These are phyloP conservation scores for Parnassius glacialis DNA, from an alignment of 2,888 invertebrate genomes.

Conservation along the genomic window DNA sequence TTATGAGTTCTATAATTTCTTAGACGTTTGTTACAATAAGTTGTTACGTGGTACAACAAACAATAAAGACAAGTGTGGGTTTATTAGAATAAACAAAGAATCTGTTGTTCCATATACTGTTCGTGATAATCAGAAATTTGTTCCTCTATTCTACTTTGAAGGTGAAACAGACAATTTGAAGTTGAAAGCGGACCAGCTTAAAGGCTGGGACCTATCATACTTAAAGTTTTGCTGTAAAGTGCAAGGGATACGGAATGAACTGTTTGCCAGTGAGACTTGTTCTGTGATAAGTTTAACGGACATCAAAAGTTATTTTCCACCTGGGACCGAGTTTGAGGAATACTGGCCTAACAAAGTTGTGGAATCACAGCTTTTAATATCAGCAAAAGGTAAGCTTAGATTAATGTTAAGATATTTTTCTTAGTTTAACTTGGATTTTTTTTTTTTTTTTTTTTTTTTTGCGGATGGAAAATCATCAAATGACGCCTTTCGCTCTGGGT, in stretches of 20 bases:
- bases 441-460: too few species aligned
- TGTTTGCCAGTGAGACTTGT: conserved; percentile 94
- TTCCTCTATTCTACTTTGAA: conserved; percentile 93
- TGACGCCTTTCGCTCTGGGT: too few species aligned
- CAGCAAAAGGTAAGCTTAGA: conserved; percentile 79
- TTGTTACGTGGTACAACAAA: conserved; percentile 86
- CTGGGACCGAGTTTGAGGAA: conserved; percentile 93
- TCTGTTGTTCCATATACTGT: conserved; percentile 96
- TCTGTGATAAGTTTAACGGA: conserved; percentile 94
- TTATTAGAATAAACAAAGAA: conserved; percentile 95
- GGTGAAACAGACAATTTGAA: conserved; percentile 96
- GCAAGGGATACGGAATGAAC: conserved; percentile 94
- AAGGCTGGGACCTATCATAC: conserved; percentile 96
- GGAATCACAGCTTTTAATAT: conserved; percentile 88
- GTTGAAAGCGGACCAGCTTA: conserved; percentile 91
- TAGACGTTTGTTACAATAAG: conserved; percentile 94
- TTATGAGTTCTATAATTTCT: conserved; percentile 93
- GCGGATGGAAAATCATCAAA: too few species aligned
- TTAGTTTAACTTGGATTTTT: neutral
- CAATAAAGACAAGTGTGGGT: conserved; percentile 91
- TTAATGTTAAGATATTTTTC: neutral
- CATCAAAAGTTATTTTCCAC: conserved; percentile 94
- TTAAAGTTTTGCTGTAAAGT: conserved; percentile 97
- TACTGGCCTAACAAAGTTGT: conserved; percentile 96
- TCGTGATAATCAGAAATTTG: conserved; percentile 90